Base-by-base conservation (phyloP, 2,888 invertebrate genomes). In the Synanthedon tipuliformis region DNA sequence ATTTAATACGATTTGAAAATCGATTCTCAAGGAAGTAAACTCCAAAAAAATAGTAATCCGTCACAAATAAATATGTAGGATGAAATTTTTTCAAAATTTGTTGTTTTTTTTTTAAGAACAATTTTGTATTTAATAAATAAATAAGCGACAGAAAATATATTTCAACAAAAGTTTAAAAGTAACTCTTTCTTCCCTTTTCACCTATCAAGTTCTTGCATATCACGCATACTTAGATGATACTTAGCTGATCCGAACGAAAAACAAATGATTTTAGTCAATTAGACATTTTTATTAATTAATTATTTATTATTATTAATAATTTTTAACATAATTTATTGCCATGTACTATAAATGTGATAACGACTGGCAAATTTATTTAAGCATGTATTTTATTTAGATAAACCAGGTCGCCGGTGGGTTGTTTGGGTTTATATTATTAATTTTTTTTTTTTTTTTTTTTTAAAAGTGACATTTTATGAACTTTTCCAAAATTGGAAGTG, bases 201-300 rank as follows among this genome's bases (percentile, higher is more conserved):
- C 81, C 67, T 77, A 73, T 72, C 73, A 67, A 75, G 68, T 51
- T 69, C 71, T 71, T 71, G 78, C 83, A 85, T 84, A 83, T 84
- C 84, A 85, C 84, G 77, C 82, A 68, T 67, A 60, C 40, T 66
- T 59, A 69, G 68, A 68, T 61, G 59, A 60, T 59, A 61, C 57
- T 55, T 75, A 75, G 74, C 69, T 73, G 68, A 69, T 76, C 71
- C 73, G 69, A 68, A 52, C 52, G n/a, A n/a, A 50, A 54, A 45
- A 41, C 15, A 40, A 48, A 45, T 53, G 63, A 63, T 63, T 61
- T 75, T 78, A 78, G 78, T 81, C 75, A 80, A 78, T 75, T 82
- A 81, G 82, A 71, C 52, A 55, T 69, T 68, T 64, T 64, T 57
- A 67, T 23, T 23, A 23, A 4, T 23, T 4, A 23, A 63, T 64